Conservation (phyloP, 2,888 invertebrate genomes). For the Synergus japonicus region DNA sequence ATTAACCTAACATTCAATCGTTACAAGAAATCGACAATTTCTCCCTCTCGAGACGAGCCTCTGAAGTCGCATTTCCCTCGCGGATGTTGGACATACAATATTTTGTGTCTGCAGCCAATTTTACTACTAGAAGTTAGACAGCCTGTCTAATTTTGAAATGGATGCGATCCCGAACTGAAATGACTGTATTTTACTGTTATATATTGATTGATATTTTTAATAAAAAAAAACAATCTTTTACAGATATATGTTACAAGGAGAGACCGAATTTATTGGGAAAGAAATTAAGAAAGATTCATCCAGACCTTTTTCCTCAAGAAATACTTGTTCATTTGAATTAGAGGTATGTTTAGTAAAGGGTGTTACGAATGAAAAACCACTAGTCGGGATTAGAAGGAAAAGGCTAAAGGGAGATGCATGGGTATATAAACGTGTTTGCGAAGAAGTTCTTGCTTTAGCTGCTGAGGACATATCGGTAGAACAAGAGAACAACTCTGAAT, state of each 20-base stretch:
- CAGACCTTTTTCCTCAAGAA: constrained; percentile 67
- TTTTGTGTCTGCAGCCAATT: too few relatives aligned
- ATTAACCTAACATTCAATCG: too few relatives aligned
- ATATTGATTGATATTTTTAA: too few relatives aligned
- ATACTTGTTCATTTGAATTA: constrained; percentile 83
- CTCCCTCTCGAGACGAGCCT: too few relatives aligned
- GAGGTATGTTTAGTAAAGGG: constrained; percentile 82
- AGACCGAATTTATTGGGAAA: constrained; percentile 77
- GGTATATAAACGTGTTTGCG: constrained; percentile 89
- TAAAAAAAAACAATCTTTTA: constrained; percentile 47
- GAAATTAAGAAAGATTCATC: constrained; percentile 58
- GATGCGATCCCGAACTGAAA: too few relatives aligned
- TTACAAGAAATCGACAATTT: too few relatives aligned
- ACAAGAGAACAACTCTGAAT: constrained; percentile 60
- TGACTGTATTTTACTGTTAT: too few relatives aligned
- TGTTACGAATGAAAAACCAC: constrained; percentile 70
- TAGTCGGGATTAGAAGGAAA: constrained; percentile 85
- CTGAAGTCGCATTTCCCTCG: too few relatives aligned
- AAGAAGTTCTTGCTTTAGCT: constrained; percentile 83
- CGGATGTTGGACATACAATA: too few relatives aligned
- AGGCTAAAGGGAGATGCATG: constrained; percentile 88
- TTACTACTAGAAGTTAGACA: too few relatives aligned
- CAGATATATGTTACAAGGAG: constrained; percentile 84
- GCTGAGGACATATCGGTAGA: constrained; percentile 69
- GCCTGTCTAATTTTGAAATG: too few relatives aligned